Conservation (phyloP, 1,140 invertebrate species). For the Rhyzopertha dominica region DNA sequence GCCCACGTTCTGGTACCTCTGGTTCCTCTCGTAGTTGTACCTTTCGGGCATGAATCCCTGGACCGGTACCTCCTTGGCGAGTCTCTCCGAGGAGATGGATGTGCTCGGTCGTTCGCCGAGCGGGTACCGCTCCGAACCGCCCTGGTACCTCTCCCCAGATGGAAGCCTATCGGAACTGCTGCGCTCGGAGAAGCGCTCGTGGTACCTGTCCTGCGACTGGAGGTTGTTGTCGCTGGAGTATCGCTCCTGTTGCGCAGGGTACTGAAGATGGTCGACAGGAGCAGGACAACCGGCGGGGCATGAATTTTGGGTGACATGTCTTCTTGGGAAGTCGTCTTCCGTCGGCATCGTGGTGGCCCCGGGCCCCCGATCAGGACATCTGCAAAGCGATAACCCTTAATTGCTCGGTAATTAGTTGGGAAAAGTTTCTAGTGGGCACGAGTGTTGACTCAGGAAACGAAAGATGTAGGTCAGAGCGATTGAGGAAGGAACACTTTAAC, state of each 20-base stretch:
- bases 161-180: constrained; percentile 38
- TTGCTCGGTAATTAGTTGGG: neutral
- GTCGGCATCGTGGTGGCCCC: constrained; percentile 45
- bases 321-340: constrained; percentile 42
- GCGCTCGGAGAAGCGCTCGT: constrained; percentile 33
- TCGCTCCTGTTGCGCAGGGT: constrained; percentile 9
- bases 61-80: constrained; percentile 9
- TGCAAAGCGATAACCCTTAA: constrained; percentile 33
- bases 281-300: constrained; percentile 37
- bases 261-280: constrained; percentile 19
- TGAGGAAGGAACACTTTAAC: too few species aligned
- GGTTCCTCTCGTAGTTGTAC: constrained; percentile 30
- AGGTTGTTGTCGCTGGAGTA: constrained; percentile 24
- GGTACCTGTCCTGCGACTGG: constrained; percentile 15
- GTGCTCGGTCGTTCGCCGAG: constrained; percentile 39
- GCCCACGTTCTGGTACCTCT: constrained; percentile 26
- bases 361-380: constrained; percentile 47
- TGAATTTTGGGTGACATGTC: constrained; percentile 33
- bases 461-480: too few species aligned
- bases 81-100: constrained; percentile 32
- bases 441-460: too few species aligned
- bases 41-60: constrained; percentile 16
- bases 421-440: neutral
- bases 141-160: constrained; percentile 38
- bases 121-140: constrained; percentile 41